These are phyloP conservation scores for Pogonognathellus flavescens DNA, from an alignment of 1,140 invertebrate species.

Conservation along the genomic window DNA sequence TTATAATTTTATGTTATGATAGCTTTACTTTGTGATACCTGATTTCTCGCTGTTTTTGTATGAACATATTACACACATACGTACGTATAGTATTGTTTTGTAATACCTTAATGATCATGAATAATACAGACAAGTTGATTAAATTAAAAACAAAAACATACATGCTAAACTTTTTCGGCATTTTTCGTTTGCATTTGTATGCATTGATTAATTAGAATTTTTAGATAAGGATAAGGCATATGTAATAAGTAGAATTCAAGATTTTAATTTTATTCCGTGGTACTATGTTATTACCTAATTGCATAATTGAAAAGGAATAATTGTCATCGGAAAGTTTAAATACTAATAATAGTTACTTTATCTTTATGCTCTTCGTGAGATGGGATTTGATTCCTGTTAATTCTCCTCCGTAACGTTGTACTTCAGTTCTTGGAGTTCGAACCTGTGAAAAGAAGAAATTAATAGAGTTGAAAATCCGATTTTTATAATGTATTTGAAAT, in stretches of 20 bases:
- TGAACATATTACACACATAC: slow-evolving; percentile 47
- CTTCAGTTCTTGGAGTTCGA: slow-evolving; percentile 83
- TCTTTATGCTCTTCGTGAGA: slow-evolving; percentile 87
- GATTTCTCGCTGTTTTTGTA: slow-evolving; percentile 58
- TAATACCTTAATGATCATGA: slow-evolving; percentile 44
- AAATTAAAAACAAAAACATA: slow-evolving; percentile 11
- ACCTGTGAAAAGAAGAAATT: slow-evolving; percentile 70
- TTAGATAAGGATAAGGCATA: too few species aligned
- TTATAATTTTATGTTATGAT: slow-evolving; percentile 53
- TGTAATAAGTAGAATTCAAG: too few species aligned
- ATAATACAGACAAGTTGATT: slow-evolving; percentile 33
- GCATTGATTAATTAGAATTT: not conserved
- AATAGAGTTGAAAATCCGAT: not conserved
- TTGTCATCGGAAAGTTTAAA: too few species aligned
- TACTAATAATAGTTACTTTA: slow-evolving; percentile 74
- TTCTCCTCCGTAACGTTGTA: slow-evolving; percentile 87
- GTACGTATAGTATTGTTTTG: slow-evolving; percentile 49
- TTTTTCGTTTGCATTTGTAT: not conserved
- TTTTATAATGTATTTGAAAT: too few species aligned
- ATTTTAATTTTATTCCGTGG: too few species aligned
- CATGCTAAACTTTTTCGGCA: too few species aligned
- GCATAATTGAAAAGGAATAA: too few species aligned
- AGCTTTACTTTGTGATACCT: slow-evolving; percentile 65
- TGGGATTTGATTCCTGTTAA: slow-evolving; percentile 90
- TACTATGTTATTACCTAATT: too few species aligned